Conservation (phyloP, 2,113 vertebrate species). For the Phainopepla nitens region DNA sequence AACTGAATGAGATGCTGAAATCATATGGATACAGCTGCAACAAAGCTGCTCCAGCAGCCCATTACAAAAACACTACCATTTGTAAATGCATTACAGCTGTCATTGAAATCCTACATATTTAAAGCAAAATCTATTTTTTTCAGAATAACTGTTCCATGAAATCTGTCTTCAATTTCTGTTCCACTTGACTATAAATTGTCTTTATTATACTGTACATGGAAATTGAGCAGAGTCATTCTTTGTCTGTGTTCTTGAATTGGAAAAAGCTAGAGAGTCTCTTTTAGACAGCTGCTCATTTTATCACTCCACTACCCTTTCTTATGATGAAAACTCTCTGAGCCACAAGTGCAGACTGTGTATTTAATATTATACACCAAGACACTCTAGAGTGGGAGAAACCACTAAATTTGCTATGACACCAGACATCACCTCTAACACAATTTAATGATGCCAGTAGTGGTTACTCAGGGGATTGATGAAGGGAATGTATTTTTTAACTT, state of each 20-base stretch:
- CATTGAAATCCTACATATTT: constrained; percentile 15
- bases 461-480: background rate
- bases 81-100: background rate
- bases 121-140: constrained; percentile 11
- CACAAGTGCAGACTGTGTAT: background rate
- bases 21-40: background rate
- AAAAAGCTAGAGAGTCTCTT: background rate
- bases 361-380: background rate
- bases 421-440: background rate
- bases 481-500: background rate
- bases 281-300: background rate
- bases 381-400: background rate
- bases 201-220: background rate
- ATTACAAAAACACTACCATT: background rate
- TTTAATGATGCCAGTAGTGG: background rate
- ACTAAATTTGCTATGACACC: background rate
- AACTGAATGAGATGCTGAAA: background rate
- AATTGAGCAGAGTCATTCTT: background rate
- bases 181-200: background rate
- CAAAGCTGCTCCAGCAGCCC: background rate
- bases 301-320: background rate
- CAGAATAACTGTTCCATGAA: background rate
- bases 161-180: background rate
- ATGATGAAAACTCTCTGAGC: background rate
- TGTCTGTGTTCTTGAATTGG: background rate